phyloP scores from a whole-genome alignment of 2,888 invertebrate genomes.

The Mythimna vitellina region DNA sequence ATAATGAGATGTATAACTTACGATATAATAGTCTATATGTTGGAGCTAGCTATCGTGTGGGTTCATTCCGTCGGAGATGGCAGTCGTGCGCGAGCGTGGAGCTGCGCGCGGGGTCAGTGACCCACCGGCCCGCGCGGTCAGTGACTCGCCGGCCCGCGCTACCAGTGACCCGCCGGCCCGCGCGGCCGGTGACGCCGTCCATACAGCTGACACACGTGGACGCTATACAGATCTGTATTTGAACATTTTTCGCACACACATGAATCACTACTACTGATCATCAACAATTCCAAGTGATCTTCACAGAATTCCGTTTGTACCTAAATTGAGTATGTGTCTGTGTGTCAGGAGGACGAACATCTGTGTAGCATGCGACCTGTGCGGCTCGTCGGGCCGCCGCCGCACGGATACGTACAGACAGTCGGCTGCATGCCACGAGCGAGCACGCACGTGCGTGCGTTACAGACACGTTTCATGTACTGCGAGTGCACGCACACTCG shows the following conservation, averaged over 20 bases:
- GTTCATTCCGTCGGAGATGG: conserved; percentile 71
- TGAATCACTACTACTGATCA: too few species aligned
- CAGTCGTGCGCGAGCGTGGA: conserved; percentile 21
- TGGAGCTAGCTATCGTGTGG: conserved; percentile 79
- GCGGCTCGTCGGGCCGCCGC: conserved; percentile 12
- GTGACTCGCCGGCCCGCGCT: too few species aligned
- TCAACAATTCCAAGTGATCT: background rate
- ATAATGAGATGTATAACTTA: conserved; percentile 73
- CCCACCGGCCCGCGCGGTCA: too few species aligned
- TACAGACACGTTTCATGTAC: background rate
- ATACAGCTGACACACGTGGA: background rate
- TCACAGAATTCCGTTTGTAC: background rate
- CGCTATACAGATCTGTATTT: background rate
- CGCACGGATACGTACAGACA: too few species aligned
- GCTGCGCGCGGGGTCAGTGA: background rate
- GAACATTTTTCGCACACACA: background rate
- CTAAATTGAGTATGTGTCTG: background rate
- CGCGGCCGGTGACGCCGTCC: conserved; percentile 28
- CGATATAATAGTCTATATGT: conserved; percentile 69
- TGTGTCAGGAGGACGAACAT: background rate
- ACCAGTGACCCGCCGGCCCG: too few species aligned
- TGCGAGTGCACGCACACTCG: background rate
- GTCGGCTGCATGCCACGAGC: background rate
- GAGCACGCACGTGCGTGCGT: background rate
- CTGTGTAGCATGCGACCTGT: background rate